A percentile compares a stretch with the other conserved stretches of the same genome.
phyloP scores from a whole-genome alignment of 2,113 vertebrate genomes.

The Parotia lawesii region DNA sequence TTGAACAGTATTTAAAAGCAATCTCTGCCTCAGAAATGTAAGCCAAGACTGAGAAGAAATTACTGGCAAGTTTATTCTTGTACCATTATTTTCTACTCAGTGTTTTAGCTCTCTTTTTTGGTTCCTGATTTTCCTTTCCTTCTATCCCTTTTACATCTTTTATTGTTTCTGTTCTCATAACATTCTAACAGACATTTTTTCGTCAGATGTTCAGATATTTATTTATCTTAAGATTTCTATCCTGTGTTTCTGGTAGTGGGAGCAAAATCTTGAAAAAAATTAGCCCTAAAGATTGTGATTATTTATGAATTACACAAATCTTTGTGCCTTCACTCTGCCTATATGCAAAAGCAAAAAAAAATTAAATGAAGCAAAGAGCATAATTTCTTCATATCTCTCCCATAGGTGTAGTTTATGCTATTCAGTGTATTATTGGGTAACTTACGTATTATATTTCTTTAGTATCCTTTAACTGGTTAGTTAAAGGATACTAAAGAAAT shows the following conservation, averaged over 20 bases:
- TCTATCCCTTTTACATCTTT: neutral
- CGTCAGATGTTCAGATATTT: neutral
- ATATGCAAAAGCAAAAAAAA: neutral
- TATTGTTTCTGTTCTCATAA: neutral
- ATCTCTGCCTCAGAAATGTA: neutral
- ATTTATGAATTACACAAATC: neutral
- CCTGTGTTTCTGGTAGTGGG: neutral
- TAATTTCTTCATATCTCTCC: neutral
- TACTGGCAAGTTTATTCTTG: neutral
- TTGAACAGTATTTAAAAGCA: neutral
- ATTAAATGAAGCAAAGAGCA: neutral
- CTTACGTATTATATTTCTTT: neutral
- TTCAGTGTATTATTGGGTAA: neutral
- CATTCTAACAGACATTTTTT: neutral
- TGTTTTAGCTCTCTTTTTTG: neutral
- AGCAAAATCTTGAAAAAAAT: neutral
- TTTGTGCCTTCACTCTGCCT: neutral
- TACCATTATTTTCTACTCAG: neutral
- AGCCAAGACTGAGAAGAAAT: neutral
- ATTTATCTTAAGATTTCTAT: neutral
- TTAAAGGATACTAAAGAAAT: neutral
- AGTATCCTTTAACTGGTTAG: neutral
- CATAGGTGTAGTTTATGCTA: neutral
- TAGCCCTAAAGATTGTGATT: neutral
- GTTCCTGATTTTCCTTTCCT: neutral